Conservation (phyloP, 2,113 vertebrate genomes). For the Oncorhynchus mykiss region DNA sequence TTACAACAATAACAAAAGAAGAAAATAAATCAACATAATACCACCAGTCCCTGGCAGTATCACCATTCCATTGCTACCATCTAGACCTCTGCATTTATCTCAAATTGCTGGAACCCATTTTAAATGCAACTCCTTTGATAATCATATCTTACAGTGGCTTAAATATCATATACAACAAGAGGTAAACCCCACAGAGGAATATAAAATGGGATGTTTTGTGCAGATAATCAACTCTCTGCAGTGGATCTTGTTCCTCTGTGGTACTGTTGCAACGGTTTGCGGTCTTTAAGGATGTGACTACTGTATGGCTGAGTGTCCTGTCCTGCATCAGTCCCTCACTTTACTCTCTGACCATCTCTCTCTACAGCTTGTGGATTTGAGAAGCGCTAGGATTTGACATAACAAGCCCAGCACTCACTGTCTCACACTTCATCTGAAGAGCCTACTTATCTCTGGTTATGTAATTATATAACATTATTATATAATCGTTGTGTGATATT, state of each 20-base stretch:
- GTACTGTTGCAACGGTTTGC: too few species aligned
- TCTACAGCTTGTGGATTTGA: conserved; percentile 39
- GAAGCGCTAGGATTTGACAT: conserved; percentile 41
- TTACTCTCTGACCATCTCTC: conserved; percentile 14
- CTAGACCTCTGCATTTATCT: background rate
- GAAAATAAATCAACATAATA: background rate
- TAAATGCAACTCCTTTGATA: background rate
- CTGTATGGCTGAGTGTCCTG: conserved; percentile 42
- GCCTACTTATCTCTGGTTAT: conserved; percentile 48
- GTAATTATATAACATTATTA: conserved; percentile 46
- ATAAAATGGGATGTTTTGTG: too few species aligned
- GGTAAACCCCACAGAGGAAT: too few species aligned
- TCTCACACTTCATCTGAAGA: conserved; percentile 49
- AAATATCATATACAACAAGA: too few species aligned
- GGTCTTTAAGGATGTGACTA: conserved; percentile 16
- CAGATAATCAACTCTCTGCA: too few species aligned
- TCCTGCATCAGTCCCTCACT: conserved; percentile 43
- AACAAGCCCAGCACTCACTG: conserved; percentile 32
- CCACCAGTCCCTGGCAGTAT: background rate
- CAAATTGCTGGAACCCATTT: background rate
- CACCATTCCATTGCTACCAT: background rate
- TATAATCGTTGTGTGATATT: conserved; percentile 34
- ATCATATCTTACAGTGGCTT: background rate
- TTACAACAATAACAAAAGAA: background rate
- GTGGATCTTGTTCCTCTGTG: too few species aligned